These are phyloP conservation scores for Apteryx mantelli DNA, from an alignment of 2,113 vertebrate species.

Conservation along the genomic window DNA sequence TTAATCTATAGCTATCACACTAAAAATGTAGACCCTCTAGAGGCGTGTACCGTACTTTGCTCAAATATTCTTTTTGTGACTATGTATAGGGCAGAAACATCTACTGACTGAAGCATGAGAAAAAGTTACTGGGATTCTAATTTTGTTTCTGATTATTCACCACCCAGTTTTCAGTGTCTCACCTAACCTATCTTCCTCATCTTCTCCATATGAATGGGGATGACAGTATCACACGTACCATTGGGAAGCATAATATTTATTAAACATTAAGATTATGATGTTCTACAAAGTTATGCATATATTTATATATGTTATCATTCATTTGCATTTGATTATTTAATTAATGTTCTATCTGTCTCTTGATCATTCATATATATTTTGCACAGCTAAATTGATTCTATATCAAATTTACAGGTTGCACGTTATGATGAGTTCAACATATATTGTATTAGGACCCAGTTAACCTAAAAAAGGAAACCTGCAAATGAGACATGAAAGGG, in stretches of 20 bases:
- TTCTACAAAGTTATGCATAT: not conserved
- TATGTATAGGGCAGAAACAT: not conserved
- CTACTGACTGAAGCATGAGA: not conserved
- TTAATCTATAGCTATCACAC: not conserved
- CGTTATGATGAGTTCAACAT: not conserved
- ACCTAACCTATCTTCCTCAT: not conserved
- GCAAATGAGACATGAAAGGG: slow-evolving; percentile 35
- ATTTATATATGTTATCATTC: not conserved
- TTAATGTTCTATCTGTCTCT: not conserved
- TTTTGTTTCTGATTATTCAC: not conserved
- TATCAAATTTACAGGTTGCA: not conserved
- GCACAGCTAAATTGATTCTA: not conserved
- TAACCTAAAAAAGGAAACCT: not conserved
- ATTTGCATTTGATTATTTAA: not conserved
- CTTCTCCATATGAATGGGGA: not conserved
- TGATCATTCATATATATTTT: not conserved
- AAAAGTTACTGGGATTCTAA: not conserved
- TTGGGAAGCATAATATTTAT: not conserved
- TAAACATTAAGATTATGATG: not conserved
- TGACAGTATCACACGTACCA: not conserved
- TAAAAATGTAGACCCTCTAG: not conserved
- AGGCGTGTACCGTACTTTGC: not conserved
- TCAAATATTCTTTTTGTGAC: not conserved
- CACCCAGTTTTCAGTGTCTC: not conserved
- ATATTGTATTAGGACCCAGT: not conserved